A percentile compares a stretch with the other conserved stretches of the same genome.
Conservation (phyloP, 2,113 vertebrate genomes). For the Kryptolebias marmoratus region DNA sequence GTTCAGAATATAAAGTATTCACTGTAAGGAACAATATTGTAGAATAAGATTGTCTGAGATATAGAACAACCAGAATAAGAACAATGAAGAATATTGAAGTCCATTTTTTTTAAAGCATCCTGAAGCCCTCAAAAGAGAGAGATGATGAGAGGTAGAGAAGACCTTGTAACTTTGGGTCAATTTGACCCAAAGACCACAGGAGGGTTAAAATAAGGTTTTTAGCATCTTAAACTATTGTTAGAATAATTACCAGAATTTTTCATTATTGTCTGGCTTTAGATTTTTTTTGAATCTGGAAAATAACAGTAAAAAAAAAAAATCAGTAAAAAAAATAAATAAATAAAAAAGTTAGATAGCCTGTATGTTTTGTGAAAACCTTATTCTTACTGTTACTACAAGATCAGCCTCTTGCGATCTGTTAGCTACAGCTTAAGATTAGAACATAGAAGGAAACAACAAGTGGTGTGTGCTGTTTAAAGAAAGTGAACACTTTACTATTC, state of each 20-base stretch:
- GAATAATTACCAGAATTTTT: neutral
- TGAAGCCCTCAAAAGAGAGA: too few relatives aligned
- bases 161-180: too few relatives aligned
- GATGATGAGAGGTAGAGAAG: too few relatives aligned
- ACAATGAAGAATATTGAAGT: neutral
- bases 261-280: neutral
- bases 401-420: neutral
- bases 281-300: neutral
- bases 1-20: constrained; percentile 3
- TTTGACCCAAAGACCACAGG: too few relatives aligned
- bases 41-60: neutral
- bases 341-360: neutral
- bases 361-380: too few relatives aligned
- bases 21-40: neutral
- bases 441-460: too few relatives aligned
- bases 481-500: neutral
- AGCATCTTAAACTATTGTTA: neutral
- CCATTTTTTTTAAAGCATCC: neutral
- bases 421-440: too few relatives aligned
- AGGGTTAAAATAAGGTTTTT: neutral
- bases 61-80: neutral
- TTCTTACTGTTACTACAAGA: neutral
- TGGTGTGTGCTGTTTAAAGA: neutral
- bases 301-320: neutral
- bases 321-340: neutral